Conservation (phyloP, 2,888 invertebrate species). For the Coelogynopora nodosa region DNA sequence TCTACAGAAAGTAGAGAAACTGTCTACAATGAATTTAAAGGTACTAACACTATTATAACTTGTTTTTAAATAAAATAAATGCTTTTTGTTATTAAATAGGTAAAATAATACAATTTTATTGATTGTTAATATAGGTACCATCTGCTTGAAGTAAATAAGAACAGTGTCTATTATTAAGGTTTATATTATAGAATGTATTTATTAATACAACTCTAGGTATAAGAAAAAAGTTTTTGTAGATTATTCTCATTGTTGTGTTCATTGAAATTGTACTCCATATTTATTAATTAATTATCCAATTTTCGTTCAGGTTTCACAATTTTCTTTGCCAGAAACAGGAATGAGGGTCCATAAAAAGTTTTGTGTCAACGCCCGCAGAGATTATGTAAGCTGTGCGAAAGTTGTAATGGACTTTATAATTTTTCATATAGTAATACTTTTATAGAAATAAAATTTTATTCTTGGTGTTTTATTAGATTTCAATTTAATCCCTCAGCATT, state of each 20-base stretch:
- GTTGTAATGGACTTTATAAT: background rate
- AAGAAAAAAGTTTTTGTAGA: too few relatives aligned
- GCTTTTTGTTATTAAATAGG: too few relatives aligned
- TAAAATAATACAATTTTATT: background rate
- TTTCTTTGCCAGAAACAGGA: background rate
- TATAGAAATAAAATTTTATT: too few relatives aligned
- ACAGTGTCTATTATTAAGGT: too few relatives aligned
- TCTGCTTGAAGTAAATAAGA: too few relatives aligned
- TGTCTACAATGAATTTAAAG: background rate
- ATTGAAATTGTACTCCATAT: too few relatives aligned
- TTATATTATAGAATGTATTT: too few relatives aligned
- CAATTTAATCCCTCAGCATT: background rate
- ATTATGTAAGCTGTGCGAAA: background rate
- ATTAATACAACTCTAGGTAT: too few relatives aligned
- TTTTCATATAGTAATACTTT: too few relatives aligned
- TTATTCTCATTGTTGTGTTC: too few relatives aligned
- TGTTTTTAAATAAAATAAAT: background rate
- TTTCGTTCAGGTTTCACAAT: background rate
- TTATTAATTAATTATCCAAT: too few relatives aligned
- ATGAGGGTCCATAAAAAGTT: background rate
- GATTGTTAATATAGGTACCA: too few relatives aligned
- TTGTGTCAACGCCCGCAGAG: background rate
- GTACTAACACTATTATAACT: background rate
- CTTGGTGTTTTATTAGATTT: background rate
- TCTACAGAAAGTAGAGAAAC: slow-evolving; percentile 5